Base-by-base conservation (phyloP, 2,888 invertebrate species). In the Phortica okadai region DNA sequence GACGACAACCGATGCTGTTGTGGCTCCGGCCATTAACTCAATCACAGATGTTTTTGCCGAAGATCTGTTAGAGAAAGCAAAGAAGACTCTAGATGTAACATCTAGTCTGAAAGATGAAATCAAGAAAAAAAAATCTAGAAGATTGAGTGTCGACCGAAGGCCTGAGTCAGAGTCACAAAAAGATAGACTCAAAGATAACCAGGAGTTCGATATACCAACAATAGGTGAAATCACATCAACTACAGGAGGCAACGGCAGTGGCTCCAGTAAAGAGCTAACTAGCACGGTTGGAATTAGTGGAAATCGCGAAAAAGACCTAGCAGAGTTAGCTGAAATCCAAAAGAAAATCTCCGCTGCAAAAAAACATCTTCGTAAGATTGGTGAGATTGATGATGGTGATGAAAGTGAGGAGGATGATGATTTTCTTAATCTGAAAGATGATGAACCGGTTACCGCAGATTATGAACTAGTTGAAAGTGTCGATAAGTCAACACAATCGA, bases 321-420 rank as follows among this genome's bases (percentile, higher is more conserved):
- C 91, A 11, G 93, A 93, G 82, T 88, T 93, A 74, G 91, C 92
- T 42, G 92, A 92, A 82, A 93, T 95, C 81, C 95, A 95, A 91
- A 93, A 93, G 80, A 94, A 94, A 90, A 95, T 95, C 74, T 92
- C 91, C 82, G 92, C 90, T 75, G 93, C 93, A 10, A 93, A 93
- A 84, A 92, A 91, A 80, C 92, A 93, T 79, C 83, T 93, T 74
- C 92, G 92, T 74, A 90, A 93, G 76, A 87, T 93, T 77, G 93
- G 92, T 6, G 88, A 92, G 73, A 89, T 84, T 7, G 88, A 87
- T 41, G 88, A 85, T 3, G 59, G n/a, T 10, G 69, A 45, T 69
- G 93, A 93, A 90, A 93, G 93, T 6, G 94, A 94, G 80, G 94
- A 94, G 79, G 94, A 94, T 88, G 94, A 94, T 81, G 95, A 95